Base-by-base conservation (phyloP, 2,797 vertebrate species). In the Telmatherina bonti region DNA sequence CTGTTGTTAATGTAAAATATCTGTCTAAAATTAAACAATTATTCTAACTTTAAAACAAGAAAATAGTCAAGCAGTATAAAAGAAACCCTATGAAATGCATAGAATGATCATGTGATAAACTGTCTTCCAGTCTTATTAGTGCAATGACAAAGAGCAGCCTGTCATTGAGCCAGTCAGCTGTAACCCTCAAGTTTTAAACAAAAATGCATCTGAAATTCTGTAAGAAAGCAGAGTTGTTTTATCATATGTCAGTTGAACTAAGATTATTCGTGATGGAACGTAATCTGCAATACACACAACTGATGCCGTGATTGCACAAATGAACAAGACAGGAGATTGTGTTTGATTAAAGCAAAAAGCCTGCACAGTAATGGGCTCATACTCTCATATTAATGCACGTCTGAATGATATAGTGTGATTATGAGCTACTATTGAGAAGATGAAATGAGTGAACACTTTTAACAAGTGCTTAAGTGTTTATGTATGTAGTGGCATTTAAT, bases 341-440 rank as follows among this genome's bases (percentile, higher is more conserved):
- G 24, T 52, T 27, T 29, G 26, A 18, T 53, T 24, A 26, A 24
- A 52, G 9, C 24, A 38, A 33, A 8, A 62, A 43, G 43, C 43
- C 20, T n/a, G 43, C 13, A 7, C 12, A 43, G 38, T 45, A 45
- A 45, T 45, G 43, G 24, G 22, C 24, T 61, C 43, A 61, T 22
- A 61, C 33, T 55, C 41, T 29, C 26, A 27, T 26, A 53, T 29
- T 53, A 13, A 15, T 16, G 51, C 22, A 36, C 7, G 33, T 4
- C 36, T 5, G 47, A 63, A 67, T 60, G 29, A 41, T 56, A 45
- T 20, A 22, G 38, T 20, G 67, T 68, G 70, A 77, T 67, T 41
- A 59, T 33, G 45, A 41, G 36, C 7, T 45, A 20, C 43, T 45
- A 45, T 45, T 45, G 7, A n/a, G 43, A 7, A 45, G 43, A 9